Base-by-base conservation (phyloP, 2,113 vertebrate species). In the Phrynosoma blainvillii region DNA sequence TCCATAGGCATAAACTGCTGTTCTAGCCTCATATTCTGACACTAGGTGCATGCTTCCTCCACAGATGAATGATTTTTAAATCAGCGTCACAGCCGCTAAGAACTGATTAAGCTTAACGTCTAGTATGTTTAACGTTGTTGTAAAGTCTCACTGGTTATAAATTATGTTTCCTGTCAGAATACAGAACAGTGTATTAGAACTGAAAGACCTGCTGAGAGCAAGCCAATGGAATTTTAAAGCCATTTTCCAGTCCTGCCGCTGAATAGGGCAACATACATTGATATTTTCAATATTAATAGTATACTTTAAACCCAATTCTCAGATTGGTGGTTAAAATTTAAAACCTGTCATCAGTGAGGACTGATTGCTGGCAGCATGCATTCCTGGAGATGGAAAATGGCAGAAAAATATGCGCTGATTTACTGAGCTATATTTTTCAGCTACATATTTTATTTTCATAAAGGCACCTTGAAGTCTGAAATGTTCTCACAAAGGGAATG, bases 401-500 rank as follows among this genome's bases (percentile, higher is more conserved):
- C 32, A 91, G 25, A 85, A 92, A 47, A 84, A 89, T 86, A 82
- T 27, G 6, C 5, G 86, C 1, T 87, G 84, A 90, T 86, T 90
- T 90, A 85, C 90, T 82, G 86, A 54, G 88, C 82, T 68, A 82
- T 30, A 62, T 77, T 71, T 42, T 82, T 42, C 74, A 21, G 85
- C 65, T 84, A 73, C 83, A 42, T 75, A 90, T 87, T 92, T 94
- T 86, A 83, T 91, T 92, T 93, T 90, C 86, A 90, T 84, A 90
- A 88, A 80, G 68, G 47, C 79, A 66, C 52, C 87, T 83, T 92
- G 66, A 85, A 75, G 79, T 54, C 62, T 74, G 73, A 89, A 56
- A 91, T 30, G 84, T 79, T 82, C 56, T 87, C 42, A 90, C 42
- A 78, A 59, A 92, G 88, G 42, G 73, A 90, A 84, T 27, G 84